A percentile compares a stretch with the other conserved stretches of the same genome.
Evolutionary conservation across 2,797 vertebrate genomes (phyloP).

Genomic region (Alectoris magna): DNA sequence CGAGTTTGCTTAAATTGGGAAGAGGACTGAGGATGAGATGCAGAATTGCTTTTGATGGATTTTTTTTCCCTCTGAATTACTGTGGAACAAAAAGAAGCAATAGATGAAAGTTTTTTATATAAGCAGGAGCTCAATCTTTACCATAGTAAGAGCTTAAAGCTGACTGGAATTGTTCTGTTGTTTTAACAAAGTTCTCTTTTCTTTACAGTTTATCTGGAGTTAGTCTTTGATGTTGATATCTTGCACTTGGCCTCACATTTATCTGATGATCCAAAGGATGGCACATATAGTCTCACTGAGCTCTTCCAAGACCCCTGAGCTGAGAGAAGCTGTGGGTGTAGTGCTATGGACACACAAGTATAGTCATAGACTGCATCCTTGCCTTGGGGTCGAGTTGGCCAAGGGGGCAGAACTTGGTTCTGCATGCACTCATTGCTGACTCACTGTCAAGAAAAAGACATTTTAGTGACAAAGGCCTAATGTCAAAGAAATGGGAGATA

Average conservation of each 20-base stretch:
- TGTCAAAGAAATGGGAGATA: not conserved
- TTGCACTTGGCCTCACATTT: not conserved
- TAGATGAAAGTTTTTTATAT: not conserved
- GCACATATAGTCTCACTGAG: not conserved
- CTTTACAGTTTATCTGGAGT: not conserved
- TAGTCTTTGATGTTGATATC: not conserved
- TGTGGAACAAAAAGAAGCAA: not conserved
- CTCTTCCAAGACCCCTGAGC: not conserved
- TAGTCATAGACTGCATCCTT: not conserved
- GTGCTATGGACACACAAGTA: not conserved
- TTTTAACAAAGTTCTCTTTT: not conserved
- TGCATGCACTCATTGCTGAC: not conserved
- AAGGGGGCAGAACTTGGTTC: not conserved
- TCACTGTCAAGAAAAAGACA: not conserved
- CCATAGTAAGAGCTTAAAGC: not conserved
- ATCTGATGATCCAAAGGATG: not conserved
- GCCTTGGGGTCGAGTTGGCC: accelerated
- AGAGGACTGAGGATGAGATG: not conserved
- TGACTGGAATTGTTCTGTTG: not conserved
- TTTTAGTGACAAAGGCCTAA: not conserved
- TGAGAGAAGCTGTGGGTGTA: not conserved
- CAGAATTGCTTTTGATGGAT: not conserved
- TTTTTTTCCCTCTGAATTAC: not conserved
- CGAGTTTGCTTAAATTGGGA: not conserved
- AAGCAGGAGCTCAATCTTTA: not conserved